A percentile compares a stretch with the other conserved stretches of the same genome.
phyloP scores from a whole-genome alignment of 2,888 invertebrate species.

The Lochmaea capreae region DNA sequence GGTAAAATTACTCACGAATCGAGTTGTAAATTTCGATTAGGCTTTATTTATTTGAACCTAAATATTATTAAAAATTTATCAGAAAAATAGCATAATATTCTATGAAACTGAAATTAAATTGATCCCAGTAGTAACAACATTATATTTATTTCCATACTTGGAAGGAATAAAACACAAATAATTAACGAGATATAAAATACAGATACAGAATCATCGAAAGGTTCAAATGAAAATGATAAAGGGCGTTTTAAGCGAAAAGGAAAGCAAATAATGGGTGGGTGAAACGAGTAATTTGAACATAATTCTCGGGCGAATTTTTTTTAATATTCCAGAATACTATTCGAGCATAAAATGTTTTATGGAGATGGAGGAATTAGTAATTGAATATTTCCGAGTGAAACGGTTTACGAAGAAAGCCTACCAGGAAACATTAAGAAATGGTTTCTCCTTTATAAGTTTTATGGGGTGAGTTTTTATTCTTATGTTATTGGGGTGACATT shows the following conservation, averaged over 20 bases:
- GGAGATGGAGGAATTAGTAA: conserved; percentile 22
- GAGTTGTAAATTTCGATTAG: too few species aligned
- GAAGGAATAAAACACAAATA: too few species aligned
- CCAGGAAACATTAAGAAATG: background rate
- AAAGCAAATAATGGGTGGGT: conserved; percentile 17
- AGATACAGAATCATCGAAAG: conserved; percentile 27
- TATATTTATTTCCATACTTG: too few species aligned
- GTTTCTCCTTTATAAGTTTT: background rate
- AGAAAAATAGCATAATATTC: too few species aligned
- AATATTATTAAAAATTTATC: too few species aligned
- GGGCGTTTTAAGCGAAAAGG: conserved; percentile 5
- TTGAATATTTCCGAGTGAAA: conserved; percentile 16
- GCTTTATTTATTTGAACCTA: too few species aligned
- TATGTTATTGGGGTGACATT: background rate
- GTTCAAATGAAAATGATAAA: conserved; percentile 25
- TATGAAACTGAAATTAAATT: too few species aligned
- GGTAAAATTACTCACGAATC: too few species aligned
- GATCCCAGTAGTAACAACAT: too few species aligned
- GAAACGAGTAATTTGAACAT: conserved; percentile 18
- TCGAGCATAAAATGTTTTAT: conserved; percentile 25
- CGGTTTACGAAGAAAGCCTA: background rate
- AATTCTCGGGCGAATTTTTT: conserved; percentile 31
- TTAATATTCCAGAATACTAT: conserved; percentile 25
- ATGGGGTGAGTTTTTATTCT: background rate
- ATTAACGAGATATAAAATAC: background rate